Evolutionary conservation across 2,113 vertebrate genomes (phyloP), one percentile per base, ranked within the genome.

Genomic region (Climacteris rufus): DNA sequence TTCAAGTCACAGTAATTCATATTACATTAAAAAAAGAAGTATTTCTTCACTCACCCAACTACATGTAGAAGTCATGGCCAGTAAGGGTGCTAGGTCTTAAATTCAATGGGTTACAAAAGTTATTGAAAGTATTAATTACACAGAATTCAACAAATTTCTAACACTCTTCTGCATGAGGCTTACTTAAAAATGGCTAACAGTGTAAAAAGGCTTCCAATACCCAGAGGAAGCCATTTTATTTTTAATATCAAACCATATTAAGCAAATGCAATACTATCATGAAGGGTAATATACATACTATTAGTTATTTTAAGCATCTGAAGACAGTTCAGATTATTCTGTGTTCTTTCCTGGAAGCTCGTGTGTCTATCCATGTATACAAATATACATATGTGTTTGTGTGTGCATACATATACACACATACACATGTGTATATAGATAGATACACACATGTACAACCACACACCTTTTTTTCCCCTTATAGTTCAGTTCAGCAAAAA

Each of bases 151-250:
- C 28, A 64, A 21, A 14, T 44, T 30, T 59, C 50, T 65, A 85
- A 60, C 11, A 80, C 37, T 17, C 53, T 74, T 72, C 12, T 68
- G 9, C 33, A 80, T 37, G 11, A 91, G 33, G 22, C 33, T 65
- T 72, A 91, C 35, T 85, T 80, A 44, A 93, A 95, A 93, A 96
- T 88, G 79, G 88, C 87, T 74, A 90, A 83, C 87, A 80, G 27
- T 54, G 35, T 74, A 93, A 91, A 90, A 91, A 84, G 42, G 47
- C 15, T 72, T 66, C 45, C 72, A 79, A 69, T 59, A 63, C 39
- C 42, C 61, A 85, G 47, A 90, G 84, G 93, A 97, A 93, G 93
- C 95, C 94, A 96, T 97, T 95, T 96, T 90, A 96, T 93, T 96
- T 83, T 63, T 74, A 85, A 80, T 83, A 92, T 83, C 71, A 91